Percentiles rank a stretch among this genome's conserved stretches.
Evolutionary conservation across 1,140 invertebrate genomes (phyloP).

Genomic region (Spodoptera frugiperda): DNA sequence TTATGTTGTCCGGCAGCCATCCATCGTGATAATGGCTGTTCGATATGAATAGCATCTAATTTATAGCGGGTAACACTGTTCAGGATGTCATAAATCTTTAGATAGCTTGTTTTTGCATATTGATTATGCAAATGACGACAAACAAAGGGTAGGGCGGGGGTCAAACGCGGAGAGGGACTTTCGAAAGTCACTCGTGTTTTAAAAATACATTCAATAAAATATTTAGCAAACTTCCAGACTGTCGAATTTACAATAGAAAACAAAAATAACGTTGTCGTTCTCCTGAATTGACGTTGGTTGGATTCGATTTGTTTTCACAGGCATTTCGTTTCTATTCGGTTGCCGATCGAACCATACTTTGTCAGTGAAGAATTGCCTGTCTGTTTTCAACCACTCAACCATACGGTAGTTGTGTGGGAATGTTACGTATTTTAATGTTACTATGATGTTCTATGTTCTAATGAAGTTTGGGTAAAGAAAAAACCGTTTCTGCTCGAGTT

Average conservation of each 20-base stretch:
- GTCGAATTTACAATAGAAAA: neutral
- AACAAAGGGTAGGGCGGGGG: neutral
- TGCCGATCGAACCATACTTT: neutral
- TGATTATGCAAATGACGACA: conserved; percentile 25
- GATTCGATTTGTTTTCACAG: conserved; percentile 9
- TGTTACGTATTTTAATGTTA: no score
- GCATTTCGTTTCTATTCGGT: neutral
- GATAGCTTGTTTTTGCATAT: conserved; percentile 33
- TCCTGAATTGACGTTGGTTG: conserved; percentile 3
- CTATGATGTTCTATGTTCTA: no score
- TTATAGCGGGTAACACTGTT: conserved; percentile 31
- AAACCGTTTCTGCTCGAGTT: neutral
- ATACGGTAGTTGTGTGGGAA: neutral
- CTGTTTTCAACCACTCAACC: neutral
- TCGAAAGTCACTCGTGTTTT: conserved; percentile 3
- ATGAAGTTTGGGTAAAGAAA: no score
- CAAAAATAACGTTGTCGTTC: conserved; percentile 22
- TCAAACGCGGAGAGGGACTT: conserved; percentile 7
- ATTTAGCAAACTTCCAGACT: neutral
- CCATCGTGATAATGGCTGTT: conserved; percentile 27
- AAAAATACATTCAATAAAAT: conserved; percentile 12
- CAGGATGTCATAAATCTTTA: conserved; percentile 25
- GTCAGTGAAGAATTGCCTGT: neutral
- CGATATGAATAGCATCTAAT: conserved; percentile 37
- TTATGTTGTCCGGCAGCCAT: conserved; percentile 30